A percentile compares a stretch with the other conserved stretches of the same genome.
These are phyloP conservation scores for Chloropsis cyanopogon DNA, from an alignment of 2,113 vertebrate genomes.

Conservation along the genomic window DNA sequence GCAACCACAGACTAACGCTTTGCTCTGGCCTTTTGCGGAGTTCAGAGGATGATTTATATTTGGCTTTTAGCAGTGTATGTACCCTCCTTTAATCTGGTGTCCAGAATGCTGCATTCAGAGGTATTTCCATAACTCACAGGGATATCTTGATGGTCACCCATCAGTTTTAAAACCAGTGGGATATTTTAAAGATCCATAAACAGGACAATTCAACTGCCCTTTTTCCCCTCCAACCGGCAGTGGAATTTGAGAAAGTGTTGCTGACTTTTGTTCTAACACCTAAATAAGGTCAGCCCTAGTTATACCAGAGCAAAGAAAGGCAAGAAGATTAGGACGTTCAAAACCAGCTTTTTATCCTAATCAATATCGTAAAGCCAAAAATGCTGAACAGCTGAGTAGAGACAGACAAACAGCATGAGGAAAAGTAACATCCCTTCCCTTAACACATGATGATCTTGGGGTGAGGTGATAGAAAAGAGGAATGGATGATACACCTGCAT, in stretches of 20 bases:
- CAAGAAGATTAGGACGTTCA: not conserved
- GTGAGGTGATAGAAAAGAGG: not conserved
- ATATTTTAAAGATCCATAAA: not conserved
- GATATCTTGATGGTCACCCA: not conserved
- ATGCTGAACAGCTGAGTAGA: not conserved
- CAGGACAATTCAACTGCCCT: not conserved
- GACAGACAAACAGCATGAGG: not conserved
- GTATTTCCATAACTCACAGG: not conserved
- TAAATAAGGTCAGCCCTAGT: not conserved
- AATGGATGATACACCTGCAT: not conserved
- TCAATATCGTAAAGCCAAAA: not conserved
- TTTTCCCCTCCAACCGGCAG: not conserved
- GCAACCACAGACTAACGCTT: not conserved
- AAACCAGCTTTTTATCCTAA: slow-evolving; percentile 1
- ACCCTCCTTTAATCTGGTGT: not conserved
- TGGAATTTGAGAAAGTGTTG: not conserved
- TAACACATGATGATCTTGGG: not conserved
- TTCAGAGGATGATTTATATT: not conserved
- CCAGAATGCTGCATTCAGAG: not conserved
- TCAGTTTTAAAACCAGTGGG: not conserved
- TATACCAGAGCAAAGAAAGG: not conserved
- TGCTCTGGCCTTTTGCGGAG: not conserved
- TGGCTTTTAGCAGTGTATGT: not conserved
- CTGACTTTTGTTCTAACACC: not conserved
- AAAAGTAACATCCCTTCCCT: not conserved